Percentiles rank a stretch among this genome's conserved stretches.
Conservation (phyloP, 1,140 invertebrate species). For the Phymorhynchus buccinoides region DNA sequence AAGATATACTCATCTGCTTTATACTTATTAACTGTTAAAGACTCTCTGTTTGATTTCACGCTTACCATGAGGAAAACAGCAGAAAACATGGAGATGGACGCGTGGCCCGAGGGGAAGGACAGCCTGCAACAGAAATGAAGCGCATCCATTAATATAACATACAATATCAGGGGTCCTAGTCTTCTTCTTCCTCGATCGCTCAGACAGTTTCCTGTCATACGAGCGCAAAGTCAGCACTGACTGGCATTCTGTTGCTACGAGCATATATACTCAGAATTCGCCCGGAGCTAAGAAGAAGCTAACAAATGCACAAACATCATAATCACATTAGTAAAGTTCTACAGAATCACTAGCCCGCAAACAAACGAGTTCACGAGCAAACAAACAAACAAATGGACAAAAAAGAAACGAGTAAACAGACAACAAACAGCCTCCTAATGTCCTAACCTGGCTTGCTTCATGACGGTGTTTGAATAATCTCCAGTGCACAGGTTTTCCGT, state of each 20-base stretch:
- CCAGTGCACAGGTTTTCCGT: constrained; percentile 47
- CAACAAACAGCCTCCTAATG: neutral
- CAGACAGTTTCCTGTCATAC: neutral
- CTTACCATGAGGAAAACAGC: constrained; percentile 75
- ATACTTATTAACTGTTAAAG: too few relatives aligned
- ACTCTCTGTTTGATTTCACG: too few relatives aligned
- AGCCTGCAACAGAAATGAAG: constrained; percentile 58
- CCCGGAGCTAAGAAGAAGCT: too few relatives aligned
- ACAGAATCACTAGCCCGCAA: neutral
- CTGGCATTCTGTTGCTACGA: too few relatives aligned
- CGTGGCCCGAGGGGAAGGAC: constrained; percentile 79
- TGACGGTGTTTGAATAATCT: constrained; percentile 16
- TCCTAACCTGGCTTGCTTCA: constrained; percentile 53
- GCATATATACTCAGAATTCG: too few relatives aligned
- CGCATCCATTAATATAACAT: neutral
- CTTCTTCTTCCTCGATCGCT: neutral
- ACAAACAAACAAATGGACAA: neutral
- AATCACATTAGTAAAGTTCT: neutral
- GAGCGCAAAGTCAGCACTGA: neutral
- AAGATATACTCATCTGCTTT: too few relatives aligned
- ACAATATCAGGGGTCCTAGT: neutral
- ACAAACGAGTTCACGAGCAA: too few relatives aligned
- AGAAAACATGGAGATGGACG: constrained; percentile 75
- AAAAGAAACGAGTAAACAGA: neutral
- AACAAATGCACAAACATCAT: too few relatives aligned